Conservation (phyloP, 2,113 vertebrate species). For the Ploceus nigricollis region DNA sequence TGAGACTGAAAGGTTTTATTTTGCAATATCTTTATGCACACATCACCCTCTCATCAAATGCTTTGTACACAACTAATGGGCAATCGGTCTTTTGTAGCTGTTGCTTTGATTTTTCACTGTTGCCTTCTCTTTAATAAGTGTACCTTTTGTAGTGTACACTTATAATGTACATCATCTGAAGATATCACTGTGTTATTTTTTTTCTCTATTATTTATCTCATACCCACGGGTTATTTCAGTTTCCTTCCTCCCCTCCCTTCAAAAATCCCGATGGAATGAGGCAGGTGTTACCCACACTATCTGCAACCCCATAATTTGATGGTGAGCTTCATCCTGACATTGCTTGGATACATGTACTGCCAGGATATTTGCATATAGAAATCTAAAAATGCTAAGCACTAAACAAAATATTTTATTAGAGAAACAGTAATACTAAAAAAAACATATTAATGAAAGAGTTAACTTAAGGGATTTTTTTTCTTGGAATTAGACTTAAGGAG, state of each 20-base stretch:
- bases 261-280: neutral
- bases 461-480: neutral
- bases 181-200: neutral
- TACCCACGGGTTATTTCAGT: neutral
- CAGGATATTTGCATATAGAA: neutral
- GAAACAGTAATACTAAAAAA: neutral
- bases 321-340: neutral
- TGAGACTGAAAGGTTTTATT: neutral
- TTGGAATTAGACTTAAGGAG: neutral
- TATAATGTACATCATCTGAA: neutral
- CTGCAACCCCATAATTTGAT: neutral
- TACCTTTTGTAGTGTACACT: rapidly evolving
- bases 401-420: neutral
- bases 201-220: neutral
- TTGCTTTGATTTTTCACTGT: neutral
- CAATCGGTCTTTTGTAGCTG: neutral
- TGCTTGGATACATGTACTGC: neutral
- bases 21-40: neutral
- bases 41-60: neutral
- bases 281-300: neutral
- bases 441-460: neutral
- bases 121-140: neutral
- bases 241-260: neutral
- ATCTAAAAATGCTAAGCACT: neutral
- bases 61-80: neutral